These are phyloP conservation scores for Gnathonemus longibarbis DNA, from an alignment of 2,113 vertebrate species.

Conservation along the genomic window DNA sequence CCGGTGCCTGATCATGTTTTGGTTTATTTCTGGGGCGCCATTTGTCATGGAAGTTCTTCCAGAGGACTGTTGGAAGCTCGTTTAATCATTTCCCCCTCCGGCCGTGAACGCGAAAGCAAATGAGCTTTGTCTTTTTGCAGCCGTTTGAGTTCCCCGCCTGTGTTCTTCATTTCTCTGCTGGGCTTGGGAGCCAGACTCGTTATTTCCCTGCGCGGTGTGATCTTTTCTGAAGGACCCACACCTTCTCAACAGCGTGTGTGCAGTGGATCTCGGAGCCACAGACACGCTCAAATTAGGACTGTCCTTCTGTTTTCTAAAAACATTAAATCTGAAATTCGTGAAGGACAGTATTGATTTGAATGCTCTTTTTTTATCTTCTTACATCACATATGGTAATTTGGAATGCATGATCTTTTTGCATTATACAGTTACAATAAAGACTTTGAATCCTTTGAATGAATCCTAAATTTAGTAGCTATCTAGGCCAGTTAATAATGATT, in stretches of 20 bases:
- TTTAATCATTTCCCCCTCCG: constrained; percentile 15
- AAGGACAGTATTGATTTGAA: neutral
- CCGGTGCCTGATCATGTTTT: neutral
- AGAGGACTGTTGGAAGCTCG: neutral
- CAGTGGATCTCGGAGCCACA: neutral
- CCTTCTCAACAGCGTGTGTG: neutral
- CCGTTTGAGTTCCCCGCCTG: neutral
- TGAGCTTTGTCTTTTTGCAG: neutral
- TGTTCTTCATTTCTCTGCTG: constrained; percentile 1
- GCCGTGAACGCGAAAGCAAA: constrained; percentile 4
- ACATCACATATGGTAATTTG: neutral
- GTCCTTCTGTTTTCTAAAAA: neutral
- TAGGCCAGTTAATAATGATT: neutral
- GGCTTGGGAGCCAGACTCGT: neutral
- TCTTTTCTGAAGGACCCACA: neutral
- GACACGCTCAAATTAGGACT: neutral
- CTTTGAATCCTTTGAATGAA: neutral
- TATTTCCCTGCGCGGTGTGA: neutral
- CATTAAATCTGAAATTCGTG: neutral
- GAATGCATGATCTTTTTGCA: neutral
- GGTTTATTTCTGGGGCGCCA: neutral
- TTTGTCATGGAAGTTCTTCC: neutral
- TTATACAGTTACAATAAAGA: neutral
- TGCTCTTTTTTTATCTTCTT: neutral
- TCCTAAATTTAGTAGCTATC: neutral